These are phyloP conservation scores for Odocoileus virginianus DNA, from an alignment of 2,113 vertebrate species.

Conservation along the genomic window DNA sequence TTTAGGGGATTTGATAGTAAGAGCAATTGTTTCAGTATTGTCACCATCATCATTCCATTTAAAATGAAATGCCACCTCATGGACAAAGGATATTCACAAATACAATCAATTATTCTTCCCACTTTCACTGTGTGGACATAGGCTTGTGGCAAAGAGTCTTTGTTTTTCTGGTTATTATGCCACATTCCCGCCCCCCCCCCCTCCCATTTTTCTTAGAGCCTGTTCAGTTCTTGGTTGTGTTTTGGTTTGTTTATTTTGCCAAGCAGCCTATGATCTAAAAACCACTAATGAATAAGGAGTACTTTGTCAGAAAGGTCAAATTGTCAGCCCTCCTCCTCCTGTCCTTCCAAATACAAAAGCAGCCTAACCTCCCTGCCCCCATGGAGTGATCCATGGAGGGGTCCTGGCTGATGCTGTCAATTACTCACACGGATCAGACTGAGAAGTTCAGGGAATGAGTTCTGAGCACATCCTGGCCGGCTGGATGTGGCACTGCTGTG, in stretches of 20 bases:
- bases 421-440: neutral
- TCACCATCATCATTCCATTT: neutral
- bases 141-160: conserved; percentile 4
- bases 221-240: neutral
- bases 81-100: neutral
- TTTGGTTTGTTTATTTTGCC: conserved; percentile 55
- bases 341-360: conserved; percentile 46
- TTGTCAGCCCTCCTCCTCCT: conserved; percentile 34
- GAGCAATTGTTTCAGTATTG: neutral
- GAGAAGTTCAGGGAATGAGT: neutral
- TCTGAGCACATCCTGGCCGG: neutral
- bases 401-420: neutral
- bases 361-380: neutral
- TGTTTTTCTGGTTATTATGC: conserved; percentile 45
- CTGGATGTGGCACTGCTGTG: neutral
- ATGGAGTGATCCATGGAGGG: neutral
- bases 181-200: neutral
- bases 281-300: conserved; percentile 55
- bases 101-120: neutral
- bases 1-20: neutral
- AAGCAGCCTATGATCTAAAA: conserved; percentile 53
- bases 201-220: conserved; percentile 4
- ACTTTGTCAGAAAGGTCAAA: conserved; percentile 62
- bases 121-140: neutral
- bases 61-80: neutral